Conservation (phyloP, 2,888 invertebrate genomes). For the Thumatha senex region DNA sequence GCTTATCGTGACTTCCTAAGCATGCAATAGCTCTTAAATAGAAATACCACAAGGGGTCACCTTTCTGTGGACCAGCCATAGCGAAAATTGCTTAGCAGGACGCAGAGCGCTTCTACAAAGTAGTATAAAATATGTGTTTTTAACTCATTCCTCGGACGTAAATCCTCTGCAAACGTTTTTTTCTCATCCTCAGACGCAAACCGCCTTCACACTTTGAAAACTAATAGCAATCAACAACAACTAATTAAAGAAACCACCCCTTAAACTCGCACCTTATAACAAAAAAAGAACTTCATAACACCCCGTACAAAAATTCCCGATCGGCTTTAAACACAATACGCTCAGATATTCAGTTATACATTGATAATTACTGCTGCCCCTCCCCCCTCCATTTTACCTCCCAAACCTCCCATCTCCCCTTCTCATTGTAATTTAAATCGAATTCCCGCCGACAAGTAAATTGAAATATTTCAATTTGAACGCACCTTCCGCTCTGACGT, state of each 20-base stretch:
- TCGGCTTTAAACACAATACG: constrained; percentile 47
- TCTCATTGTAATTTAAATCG: constrained; percentile 81
- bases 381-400: constrained; percentile 15
- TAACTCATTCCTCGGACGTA: too few relatives aligned
- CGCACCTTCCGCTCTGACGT: constrained; percentile 62
- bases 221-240: neutral
- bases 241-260: neutral
- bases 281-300: constrained; percentile 13
- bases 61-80: too few relatives aligned
- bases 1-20: too few relatives aligned
- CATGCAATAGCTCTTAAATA: too few relatives aligned
- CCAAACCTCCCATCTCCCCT: constrained; percentile 22
- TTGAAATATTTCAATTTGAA: constrained; percentile 80
- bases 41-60: too few relatives aligned
- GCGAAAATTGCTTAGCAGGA: too few relatives aligned
- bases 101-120: too few relatives aligned
- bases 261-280: neutral
- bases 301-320: constrained; percentile 32
- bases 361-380: constrained; percentile 61
- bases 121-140: too few relatives aligned
- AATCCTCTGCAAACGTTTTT: too few relatives aligned
- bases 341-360: constrained; percentile 72
- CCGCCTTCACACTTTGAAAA: neutral
- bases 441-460: constrained; percentile 79
- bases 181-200: neutral